Evolutionary conservation across 2,888 invertebrate species (phyloP), one percentile per base, ranked within the genome.

Genomic region (Altica lythri): DNA sequence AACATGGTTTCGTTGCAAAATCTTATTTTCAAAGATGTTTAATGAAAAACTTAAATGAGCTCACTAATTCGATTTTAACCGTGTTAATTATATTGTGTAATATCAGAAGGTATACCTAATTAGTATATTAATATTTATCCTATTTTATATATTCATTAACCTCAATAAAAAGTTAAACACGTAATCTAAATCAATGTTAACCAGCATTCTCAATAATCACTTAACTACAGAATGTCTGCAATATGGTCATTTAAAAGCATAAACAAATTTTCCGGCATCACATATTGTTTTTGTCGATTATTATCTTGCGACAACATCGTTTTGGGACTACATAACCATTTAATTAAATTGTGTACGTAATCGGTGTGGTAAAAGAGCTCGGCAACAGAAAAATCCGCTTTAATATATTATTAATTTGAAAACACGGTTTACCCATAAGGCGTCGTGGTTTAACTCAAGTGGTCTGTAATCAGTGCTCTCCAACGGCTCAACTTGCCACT

Each of bases 401-500:
- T 49, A 57, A 60, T 58, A 55, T 53, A 60, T 53, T 60, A 60
- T 65, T 62, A 62, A 60, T 60, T 57, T 53, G 51, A 58, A 62
- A 62, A 63, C 60, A 63, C 55, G 45, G 61, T 60, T 57, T 45
- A 38, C 54, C 46, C 62, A 66, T 64, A 63, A 65, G 65, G 65
- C 55, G 60, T 49, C 45, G 53, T 43, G 40, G 40, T 54, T 45
- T 40, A 51, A 32, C 27, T 50, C 37, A 44, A 60, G 58, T 60
- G 58, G 54, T 61, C 62, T 55, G 61, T 65, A 68, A 68, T 66
- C 65, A 65, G 60, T 60, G 66, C 30, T 30, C 30, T 27, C n/a
- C 30, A 30, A 13, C n/a, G 13, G 65, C 53, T 55, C 60, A 64
- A 62, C 61, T 61, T 58, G 60, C 55, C 67, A 69, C 67, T 68